Percentiles rank a stretch among this genome's conserved stretches.
phyloP scores from a whole-genome alignment of 1,140 invertebrate genomes.

The Antheraea pernyi region DNA sequence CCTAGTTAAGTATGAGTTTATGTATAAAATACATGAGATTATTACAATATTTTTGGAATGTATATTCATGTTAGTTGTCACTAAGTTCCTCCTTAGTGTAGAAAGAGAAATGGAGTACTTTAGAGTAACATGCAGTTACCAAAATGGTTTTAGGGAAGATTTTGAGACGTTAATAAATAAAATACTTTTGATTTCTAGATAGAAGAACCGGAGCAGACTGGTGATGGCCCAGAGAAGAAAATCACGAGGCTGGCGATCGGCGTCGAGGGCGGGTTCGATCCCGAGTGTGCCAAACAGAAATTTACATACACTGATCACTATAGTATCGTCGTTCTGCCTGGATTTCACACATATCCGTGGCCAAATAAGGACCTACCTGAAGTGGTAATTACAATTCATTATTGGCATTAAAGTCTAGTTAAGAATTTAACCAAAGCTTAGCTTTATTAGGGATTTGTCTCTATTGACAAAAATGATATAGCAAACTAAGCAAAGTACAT shows the following conservation, averaged over 20 bases:
- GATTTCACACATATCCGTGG: conserved; percentile 86
- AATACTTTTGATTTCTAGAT: conserved; percentile 52
- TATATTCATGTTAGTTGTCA: too few relatives aligned
- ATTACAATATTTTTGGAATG: too few relatives aligned
- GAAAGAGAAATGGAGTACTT: too few relatives aligned
- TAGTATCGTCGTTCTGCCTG: conserved; percentile 89
- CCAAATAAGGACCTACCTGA: conserved; percentile 88
- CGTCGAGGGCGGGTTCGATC: conserved; percentile 94
- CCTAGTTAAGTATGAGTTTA: too few relatives aligned
- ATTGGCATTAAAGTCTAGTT: neutral
- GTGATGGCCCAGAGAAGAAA: conserved; percentile 92
- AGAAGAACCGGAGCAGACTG: conserved; percentile 78
- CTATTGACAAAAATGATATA: too few relatives aligned
- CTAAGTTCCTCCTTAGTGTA: too few relatives aligned
- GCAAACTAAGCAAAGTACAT: too few relatives aligned
- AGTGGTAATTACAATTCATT: conserved; percentile 77
- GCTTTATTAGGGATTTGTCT: too few relatives aligned
- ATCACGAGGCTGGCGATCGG: conserved; percentile 96
- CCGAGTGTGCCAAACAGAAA: conserved; percentile 83
- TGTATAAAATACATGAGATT: too few relatives aligned
- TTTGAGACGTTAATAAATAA: neutral
- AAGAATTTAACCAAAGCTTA: too few relatives aligned
- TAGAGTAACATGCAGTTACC: too few relatives aligned
- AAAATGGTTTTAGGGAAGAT: too few relatives aligned
- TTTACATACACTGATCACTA: conserved; percentile 90